Percentiles rank a stretch among this genome's conserved stretches.
phyloP scores from a whole-genome alignment of 1,140 invertebrate species.

The Oncopodura yosiiana region DNA sequence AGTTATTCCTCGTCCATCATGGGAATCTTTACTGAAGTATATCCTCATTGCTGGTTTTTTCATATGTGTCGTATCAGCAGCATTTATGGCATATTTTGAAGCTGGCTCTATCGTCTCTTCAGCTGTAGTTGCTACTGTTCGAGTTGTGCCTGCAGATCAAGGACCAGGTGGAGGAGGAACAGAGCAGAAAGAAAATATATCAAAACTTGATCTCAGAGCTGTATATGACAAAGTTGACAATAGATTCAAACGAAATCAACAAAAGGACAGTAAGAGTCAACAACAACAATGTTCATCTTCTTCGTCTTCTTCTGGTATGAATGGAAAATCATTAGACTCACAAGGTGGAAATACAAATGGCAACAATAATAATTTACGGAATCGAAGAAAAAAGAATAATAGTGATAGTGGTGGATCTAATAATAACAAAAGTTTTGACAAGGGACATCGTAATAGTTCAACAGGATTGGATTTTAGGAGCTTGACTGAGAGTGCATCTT shows the following conservation, averaged over 20 bases:
- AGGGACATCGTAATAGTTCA: too few species aligned
- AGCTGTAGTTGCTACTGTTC: constrained; percentile 44
- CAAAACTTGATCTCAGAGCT: constrained; percentile 33
- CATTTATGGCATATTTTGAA: constrained; percentile 63
- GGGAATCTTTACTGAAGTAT: constrained; percentile 68
- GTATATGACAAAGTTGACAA: constrained; percentile 36
- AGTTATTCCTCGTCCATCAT: constrained; percentile 62
- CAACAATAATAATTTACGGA: neutral
- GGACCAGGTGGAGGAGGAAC: constrained; percentile 29
- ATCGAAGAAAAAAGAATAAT: constrained; percentile 8
- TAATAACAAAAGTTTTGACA: too few species aligned
- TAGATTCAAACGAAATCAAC: constrained; percentile 30
- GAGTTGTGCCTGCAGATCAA: constrained; percentile 31
- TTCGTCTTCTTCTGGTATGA: neutral
- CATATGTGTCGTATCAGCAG: constrained; percentile 54
- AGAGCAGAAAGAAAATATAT: constrained; percentile 22
- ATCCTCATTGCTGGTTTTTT: constrained; percentile 52
- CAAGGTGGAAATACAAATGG: neutral
- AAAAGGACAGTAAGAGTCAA: constrained; percentile 10
- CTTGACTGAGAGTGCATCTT: too few species aligned
- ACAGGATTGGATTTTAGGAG: too few species aligned
- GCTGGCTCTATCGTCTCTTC: constrained; percentile 49
- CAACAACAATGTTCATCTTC: neutral
- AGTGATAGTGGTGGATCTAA: neutral
- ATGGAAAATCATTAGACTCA: neutral